Conservation (phyloP, 1,140 invertebrate species). For the Aphidius gifuensis region DNA sequence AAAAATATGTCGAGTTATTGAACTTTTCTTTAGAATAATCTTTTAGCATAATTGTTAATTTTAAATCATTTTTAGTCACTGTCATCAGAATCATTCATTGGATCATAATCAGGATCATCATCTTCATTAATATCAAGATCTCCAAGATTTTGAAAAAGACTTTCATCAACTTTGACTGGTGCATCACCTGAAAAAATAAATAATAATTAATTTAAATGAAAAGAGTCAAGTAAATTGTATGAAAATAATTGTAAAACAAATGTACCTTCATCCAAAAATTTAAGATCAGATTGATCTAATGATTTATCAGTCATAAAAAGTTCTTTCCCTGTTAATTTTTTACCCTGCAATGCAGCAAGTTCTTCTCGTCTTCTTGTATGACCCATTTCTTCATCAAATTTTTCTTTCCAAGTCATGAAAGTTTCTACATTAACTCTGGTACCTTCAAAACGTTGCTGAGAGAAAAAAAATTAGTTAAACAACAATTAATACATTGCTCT, state of each 20-base stretch:
- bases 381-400: constrained; percentile 88
- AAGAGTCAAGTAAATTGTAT: constrained; percentile 9
- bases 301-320: constrained; percentile 90
- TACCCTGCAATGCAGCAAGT: constrained; percentile 66
- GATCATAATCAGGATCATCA: constrained; percentile 61
- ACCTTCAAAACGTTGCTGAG: constrained; percentile 90
- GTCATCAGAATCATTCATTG: constrained; percentile 38
- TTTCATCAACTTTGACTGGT: constrained; percentile 87
- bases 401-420: constrained; percentile 92
- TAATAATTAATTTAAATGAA: too few relatives aligned
- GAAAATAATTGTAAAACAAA: constrained; percentile 28
- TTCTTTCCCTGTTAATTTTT: constrained; percentile 81
- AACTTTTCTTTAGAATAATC: too few relatives aligned
- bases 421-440: constrained; percentile 92
- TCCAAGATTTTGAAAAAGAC: constrained; percentile 88
- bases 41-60: too few relatives aligned
- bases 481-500: background rate
- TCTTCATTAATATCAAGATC: constrained; percentile 78
- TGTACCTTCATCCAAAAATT: constrained; percentile 88
- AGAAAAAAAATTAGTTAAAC: constrained; percentile 25
- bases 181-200: constrained; percentile 65
- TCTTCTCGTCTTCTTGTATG: constrained; percentile 73
- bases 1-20: too few relatives aligned
- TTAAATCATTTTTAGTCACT: constrained; percentile 31
- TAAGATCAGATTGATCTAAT: constrained; percentile 91